Percentiles rank a stretch among this genome's conserved stretches.
These are phyloP conservation scores for Campaea margaritaria DNA, from an alignment of 2,888 invertebrate genomes.

Conservation along the genomic window DNA sequence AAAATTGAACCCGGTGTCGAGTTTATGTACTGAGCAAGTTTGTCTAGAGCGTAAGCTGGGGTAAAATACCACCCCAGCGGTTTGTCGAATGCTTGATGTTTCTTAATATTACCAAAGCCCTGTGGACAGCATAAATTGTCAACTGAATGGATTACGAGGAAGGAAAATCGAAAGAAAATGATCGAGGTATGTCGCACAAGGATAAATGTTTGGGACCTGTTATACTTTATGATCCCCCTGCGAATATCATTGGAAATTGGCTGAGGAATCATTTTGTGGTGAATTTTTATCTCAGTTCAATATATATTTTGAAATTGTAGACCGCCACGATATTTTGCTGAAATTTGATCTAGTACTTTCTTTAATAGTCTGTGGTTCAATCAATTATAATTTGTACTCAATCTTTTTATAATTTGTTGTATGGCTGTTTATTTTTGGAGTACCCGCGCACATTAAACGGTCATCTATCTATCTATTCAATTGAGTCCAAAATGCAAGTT, in stretches of 20 bases:
- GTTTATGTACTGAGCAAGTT: neutral
- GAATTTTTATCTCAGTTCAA: neutral
- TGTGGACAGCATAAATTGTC: constrained; percentile 24
- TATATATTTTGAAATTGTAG: no score
- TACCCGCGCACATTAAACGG: no score
- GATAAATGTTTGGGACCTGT: constrained; percentile 11
- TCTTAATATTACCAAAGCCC: constrained; percentile 20
- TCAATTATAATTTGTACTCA: no score
- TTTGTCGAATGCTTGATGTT: constrained; percentile 19
- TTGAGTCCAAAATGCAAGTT: neutral
- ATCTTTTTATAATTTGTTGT: no score
- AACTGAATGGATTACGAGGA: constrained; percentile 23
- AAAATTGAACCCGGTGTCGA: no score
- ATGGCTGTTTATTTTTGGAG: no score
- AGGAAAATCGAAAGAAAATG: constrained; percentile 15
- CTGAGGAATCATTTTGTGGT: neutral
- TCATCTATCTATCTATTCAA: neutral
- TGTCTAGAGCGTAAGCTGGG: constrained; percentile 5
- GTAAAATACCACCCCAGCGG: constrained; percentile 17
- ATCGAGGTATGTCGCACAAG: constrained; percentile 11
- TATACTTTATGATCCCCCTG: constrained; percentile 11
- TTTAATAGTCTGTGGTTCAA: no score
- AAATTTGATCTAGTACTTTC: no score
- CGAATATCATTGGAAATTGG: constrained; percentile 3
- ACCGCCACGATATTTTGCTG: no score